Base-by-base conservation (phyloP, 2,888 invertebrate species). In the Dryobota labecula region DNA sequence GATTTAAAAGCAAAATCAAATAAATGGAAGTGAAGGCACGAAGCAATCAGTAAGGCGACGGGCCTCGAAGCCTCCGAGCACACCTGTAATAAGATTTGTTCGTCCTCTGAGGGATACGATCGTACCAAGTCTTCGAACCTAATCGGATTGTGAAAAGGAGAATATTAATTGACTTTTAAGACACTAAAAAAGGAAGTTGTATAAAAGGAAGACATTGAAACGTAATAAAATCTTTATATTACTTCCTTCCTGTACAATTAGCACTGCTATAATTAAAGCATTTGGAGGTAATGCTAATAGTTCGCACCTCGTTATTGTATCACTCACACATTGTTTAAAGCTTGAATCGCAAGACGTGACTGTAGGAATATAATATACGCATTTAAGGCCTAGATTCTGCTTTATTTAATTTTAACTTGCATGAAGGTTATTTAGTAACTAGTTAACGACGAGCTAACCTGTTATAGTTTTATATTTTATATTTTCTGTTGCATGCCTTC, bases 41-140 rank as follows among this genome's bases (percentile, higher is more conserved):
- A 83, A 82, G 80, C 85, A 87, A 89, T 90, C 86, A 86, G 78
- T 73, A 56, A 72, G 77, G 73, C 78, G 79, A 73, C 69, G 71
- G 74, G 69, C 56, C 54, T 41, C 43, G 56, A 24, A 68, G 54
- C 27, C n/a, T 53, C 65, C 74, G 86, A 86, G 88, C 67, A 80
- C 80, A 80, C 78, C 78, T 76, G 88, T 92, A 92, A 93, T 92
- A 87, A 83, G 90, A 93, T 92, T 93, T 89, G 54, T 80, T 77
- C 78, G 86, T 85, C 88, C 92, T 87, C 90, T 15, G 57, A 84
- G 91, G 91, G 89, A 86, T 80, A 82, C 61, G 74, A 83, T 75
- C 69, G 74, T 80, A 80, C 63, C 64, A 83, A 80, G 47, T 68
- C 85, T 86, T 83, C 86, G 80, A 86, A 85, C 82, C 76, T 90